Base-by-base conservation (phyloP, 2,113 vertebrate species). In the Centropristis striata region DNA sequence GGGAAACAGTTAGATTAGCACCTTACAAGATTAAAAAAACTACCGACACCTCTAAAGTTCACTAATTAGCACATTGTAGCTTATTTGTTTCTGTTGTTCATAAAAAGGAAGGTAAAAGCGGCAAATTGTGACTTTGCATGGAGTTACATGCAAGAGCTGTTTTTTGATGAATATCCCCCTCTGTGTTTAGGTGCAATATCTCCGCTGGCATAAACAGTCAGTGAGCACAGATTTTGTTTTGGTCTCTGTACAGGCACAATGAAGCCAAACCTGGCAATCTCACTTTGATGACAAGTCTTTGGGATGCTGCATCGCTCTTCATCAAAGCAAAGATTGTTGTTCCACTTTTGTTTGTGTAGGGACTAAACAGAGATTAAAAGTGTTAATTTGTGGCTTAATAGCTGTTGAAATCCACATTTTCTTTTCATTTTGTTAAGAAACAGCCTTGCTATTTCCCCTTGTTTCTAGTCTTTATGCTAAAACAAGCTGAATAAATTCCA, bases 181-280 rank as follows among this genome's bases (percentile, higher is more conserved):
- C 54, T 28, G 32, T 58, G 5, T 21, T 27, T 27, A 5, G 37
- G 20, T 71, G 20, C 14, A n/a, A 49, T 37, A 44, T 64, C 39
- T 51, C 2, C 46, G 4, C 4, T 20, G 23, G 36, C 2, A 16
- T 59, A 10, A 39, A 14, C 15, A 27, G 9, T 46, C 39, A 47
- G 27, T 51, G 27, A 53, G 55, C 21, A 28, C 36, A 39, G 25
- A 4, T 51, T 44, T 28, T 27, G 18, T 15, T 49, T 42, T 63
- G 16, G 59, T n/a, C 20, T 23, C 25, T 16, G 21, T 46, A 28
- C 21, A 21, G 36, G 15, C 5, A 13, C 21, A 25, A 11, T 58
- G 39, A 49, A 54, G 47, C 37, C 75, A 71, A 70, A 70, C 39
- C 49, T 54, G 49, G 57, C 27, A 70, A 27, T 21, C 23, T 61